Conservation (phyloP, 2,113 vertebrate species). For the Varanus komodoensis region DNA sequence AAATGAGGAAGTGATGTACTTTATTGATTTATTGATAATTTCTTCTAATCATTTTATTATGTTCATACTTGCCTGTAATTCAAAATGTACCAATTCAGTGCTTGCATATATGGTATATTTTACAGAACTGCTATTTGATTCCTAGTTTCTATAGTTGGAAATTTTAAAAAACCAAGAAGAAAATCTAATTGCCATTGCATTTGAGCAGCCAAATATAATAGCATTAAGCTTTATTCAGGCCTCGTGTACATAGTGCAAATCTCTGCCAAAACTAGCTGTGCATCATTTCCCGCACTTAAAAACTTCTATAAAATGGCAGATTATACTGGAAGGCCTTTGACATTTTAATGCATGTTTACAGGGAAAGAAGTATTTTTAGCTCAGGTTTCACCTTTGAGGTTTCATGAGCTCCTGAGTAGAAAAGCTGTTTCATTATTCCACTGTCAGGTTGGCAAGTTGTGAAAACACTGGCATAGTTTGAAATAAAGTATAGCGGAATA, state of each 20-base stretch:
- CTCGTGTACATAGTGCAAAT: neutral
- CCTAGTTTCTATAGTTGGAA: neutral
- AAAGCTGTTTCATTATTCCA: neutral
- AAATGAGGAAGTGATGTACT: neutral
- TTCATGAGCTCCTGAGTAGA: too few relatives aligned
- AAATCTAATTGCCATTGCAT: neutral
- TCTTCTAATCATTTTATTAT: neutral
- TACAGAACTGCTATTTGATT: neutral
- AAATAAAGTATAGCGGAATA: neutral
- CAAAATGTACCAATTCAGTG: neutral
- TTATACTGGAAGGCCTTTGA: neutral
- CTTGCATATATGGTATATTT: neutral
- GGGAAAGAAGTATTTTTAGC: neutral
- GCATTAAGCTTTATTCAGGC: neutral
- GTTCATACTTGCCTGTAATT: neutral
- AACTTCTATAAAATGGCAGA: conserved; percentile 2
- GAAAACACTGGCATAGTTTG: accelerated
- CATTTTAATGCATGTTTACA: neutral
- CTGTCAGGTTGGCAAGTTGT: neutral
- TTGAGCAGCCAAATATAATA: conserved; percentile 26
- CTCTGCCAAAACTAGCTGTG: neutral
- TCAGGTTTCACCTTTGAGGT: neutral
- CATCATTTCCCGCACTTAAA: neutral
- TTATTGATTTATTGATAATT: neutral
- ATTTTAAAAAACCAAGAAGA: conserved; percentile 25